Conservation (phyloP, 2,113 vertebrate species). For the Fulica atra region DNA sequence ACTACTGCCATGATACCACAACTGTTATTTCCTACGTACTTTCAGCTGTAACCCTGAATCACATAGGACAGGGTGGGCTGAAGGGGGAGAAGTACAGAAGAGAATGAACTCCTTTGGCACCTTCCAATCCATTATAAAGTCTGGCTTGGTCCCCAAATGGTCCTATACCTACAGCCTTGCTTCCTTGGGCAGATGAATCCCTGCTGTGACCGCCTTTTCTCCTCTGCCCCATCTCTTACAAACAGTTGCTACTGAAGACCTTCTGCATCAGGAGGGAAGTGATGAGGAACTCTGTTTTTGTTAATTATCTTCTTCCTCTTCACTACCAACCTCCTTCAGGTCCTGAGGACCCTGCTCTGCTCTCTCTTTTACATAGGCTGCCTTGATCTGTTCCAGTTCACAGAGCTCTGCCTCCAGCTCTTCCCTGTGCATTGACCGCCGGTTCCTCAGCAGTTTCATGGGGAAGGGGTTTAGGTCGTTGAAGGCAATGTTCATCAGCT, state of each 20-base stretch:
- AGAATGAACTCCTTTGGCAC: not conserved
- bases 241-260: not conserved
- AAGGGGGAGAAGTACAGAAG: not conserved
- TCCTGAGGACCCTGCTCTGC: conserved; percentile 60
- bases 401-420: conserved; percentile 83
- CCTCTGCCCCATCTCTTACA: not conserved
- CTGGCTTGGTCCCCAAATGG: not conserved
- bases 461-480: conserved; percentile 92
- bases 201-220: not conserved
- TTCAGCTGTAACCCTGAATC: not conserved
- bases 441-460: conserved; percentile 82
- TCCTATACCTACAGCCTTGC: not conserved
- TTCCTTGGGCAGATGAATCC: not conserved
- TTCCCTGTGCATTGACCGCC: conserved; percentile 81
- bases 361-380: conserved; percentile 77
- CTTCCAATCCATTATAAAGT: not conserved
- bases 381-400: conserved; percentile 84
- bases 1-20: not conserved
- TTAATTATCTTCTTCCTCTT: conserved; percentile 86
- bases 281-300: not conserved
- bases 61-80: not conserved
- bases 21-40: not conserved
- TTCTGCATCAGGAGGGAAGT: not conserved
- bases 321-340: conserved; percentile 73
- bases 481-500: conserved; percentile 88